Base-by-base conservation (phyloP, 2,113 vertebrate species). In the Ramphastos sulfuratus region DNA sequence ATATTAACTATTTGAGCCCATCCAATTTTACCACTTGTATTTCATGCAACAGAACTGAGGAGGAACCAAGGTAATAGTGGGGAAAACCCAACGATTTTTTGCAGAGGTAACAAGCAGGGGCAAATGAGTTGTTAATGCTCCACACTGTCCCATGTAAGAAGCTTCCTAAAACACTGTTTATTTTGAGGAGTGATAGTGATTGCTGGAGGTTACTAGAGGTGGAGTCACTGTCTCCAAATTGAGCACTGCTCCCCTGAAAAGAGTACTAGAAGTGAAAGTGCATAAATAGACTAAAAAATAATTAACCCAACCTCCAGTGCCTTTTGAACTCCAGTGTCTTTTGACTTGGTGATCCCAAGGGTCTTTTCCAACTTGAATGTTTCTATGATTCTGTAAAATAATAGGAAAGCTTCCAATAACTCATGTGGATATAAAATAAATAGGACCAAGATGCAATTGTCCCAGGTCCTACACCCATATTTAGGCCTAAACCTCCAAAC, bases 41-140 rank as follows among this genome's bases (percentile, higher is more conserved):
- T 97, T 96, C 78, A 82, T 85, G 82, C 69, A 93, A 73, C 70
- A 92, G 80, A 96, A 96, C 56, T 75, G 91, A 97, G 96, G 44
- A 81, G 48, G 70, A 87, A 86, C 92, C 70, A 95, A 94, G 61
- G 25, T 93, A 89, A 93, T 58, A 93, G 93, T 60, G 52, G 28
- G 9, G 12, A 48, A 48, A 50, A 25, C 24, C 3, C 12, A 50
- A 25, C 30, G 39, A 42, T 20, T 39, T 81, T 95, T 55, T 56
- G 60, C 63, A 65, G 61, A 88, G 39, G 58, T 80, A 87, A 42
- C 7, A 80, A 35, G 31, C 77, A 88, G 87, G 96, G 48, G 12
- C 77, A 91, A 93, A 85, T 44, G 42, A 82, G 64, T 44, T 67
- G 30, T 59, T 81, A 78, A 20, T 76, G 30, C 39, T 78, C 39